Evolutionary conservation across 2,888 invertebrate genomes (phyloP).

Genomic region (Chrysopilus asiliformis): DNA sequence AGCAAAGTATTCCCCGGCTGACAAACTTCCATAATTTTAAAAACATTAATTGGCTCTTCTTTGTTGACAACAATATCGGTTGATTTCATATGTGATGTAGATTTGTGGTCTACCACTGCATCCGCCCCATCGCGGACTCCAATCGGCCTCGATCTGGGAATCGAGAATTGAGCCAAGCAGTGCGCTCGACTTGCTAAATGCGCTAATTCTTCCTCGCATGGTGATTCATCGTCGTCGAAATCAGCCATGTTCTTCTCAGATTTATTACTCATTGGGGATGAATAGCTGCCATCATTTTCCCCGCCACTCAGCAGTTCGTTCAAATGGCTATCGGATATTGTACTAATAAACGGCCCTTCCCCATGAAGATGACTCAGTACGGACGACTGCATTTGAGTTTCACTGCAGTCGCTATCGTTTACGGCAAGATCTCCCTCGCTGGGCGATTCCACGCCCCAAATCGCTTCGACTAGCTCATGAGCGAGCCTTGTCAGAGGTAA

Average conservation of each 20-base stretch:
- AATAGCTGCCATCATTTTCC: conserved; percentile 76
- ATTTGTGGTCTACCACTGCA: neutral
- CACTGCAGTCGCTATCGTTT: conserved; percentile 33
- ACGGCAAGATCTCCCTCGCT: conserved; percentile 40
- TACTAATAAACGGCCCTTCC: conserved; percentile 39
- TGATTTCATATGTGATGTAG: neutral
- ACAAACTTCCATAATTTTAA: conserved; percentile 53
- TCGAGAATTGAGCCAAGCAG: conserved; percentile 23
- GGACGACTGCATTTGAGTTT: conserved; percentile 29
- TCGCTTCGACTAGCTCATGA: conserved; percentile 43
- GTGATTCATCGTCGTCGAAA: conserved; percentile 81
- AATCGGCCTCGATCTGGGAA: conserved; percentile 10
- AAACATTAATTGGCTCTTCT: conserved; percentile 23
- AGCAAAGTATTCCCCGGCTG: conserved; percentile 82
- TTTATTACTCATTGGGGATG: conserved; percentile 84
- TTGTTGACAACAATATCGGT: conserved; percentile 4
- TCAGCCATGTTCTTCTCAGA: conserved; percentile 92
- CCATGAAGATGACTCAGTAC: conserved; percentile 36
- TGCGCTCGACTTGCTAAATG: conserved; percentile 55
- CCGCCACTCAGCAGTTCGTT: conserved; percentile 41
- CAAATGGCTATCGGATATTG: conserved; percentile 35
- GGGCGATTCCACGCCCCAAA: conserved; percentile 47
- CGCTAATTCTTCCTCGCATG: conserved; percentile 72
- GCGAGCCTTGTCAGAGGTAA: conserved; percentile 29
- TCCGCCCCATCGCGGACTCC: conserved; percentile 8